These are phyloP conservation scores for Oncorhynchus keta DNA, from an alignment of 2,113 vertebrate species.

Conservation along the genomic window DNA sequence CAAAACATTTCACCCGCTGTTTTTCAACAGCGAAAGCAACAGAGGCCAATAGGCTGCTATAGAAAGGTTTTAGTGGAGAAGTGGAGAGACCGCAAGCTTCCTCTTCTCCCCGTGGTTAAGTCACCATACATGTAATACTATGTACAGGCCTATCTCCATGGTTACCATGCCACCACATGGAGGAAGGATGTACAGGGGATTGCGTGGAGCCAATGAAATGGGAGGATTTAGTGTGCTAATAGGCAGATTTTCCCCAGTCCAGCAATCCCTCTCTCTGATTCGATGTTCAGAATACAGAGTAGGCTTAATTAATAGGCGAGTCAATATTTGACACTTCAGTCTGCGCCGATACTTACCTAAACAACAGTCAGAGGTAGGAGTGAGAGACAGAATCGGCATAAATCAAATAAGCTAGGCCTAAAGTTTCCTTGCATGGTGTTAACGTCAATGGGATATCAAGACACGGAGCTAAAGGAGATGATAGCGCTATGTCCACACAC, in stretches of 20 bases:
- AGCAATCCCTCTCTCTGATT: no score
- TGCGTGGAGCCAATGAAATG: slow-evolving; percentile 46
- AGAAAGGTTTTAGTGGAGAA: no score
- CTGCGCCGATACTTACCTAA: no score
- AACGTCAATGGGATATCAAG: background rate
- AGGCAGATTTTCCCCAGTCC: slow-evolving; percentile 55
- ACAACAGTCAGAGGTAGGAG: no score
- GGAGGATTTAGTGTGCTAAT: slow-evolving; percentile 47
- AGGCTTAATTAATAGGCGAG: slow-evolving; percentile 10
- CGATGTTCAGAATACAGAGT: slow-evolving; percentile 1
- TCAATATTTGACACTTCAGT: background rate
- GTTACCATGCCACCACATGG: slow-evolving; percentile 43
- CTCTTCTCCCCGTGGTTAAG: no score
- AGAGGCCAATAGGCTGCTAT: no score
- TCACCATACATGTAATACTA: slow-evolving; percentile 2
- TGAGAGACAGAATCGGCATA: no score
- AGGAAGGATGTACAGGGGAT: slow-evolving; percentile 48
- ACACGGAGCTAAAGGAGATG: background rate
- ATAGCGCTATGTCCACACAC: slow-evolving; percentile 14
- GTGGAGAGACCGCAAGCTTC: no score
- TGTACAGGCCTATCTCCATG: slow-evolving; percentile 46
- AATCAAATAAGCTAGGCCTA: no score
- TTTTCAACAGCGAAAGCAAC: no score
- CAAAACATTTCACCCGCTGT: no score
- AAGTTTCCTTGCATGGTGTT: no score